A percentile compares a stretch with the other conserved stretches of the same genome.
Conservation (phyloP, 2,113 vertebrate genomes). For the Ondatra zibethicus region DNA sequence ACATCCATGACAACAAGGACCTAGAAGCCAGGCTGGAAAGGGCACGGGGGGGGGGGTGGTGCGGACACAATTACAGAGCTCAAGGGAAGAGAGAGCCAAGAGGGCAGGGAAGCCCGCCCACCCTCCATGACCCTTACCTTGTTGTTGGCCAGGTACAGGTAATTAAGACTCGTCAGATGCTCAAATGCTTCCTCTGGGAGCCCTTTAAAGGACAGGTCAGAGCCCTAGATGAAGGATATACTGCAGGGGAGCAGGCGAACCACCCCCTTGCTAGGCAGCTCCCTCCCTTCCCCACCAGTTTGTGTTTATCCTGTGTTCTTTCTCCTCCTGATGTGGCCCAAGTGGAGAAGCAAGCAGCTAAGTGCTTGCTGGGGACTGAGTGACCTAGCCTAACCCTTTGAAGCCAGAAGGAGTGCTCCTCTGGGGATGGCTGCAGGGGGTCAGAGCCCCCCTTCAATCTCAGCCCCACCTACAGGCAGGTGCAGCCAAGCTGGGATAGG, state of each 20-base stretch:
- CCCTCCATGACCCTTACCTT: slow-evolving; percentile 89
- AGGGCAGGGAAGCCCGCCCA: neutral
- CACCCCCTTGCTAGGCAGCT: neutral
- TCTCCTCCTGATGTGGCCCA: neutral
- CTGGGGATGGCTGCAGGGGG: neutral
- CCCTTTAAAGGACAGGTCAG: slow-evolving; percentile 87
- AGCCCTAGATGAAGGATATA: slow-evolving; percentile 69
- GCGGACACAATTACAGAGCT: neutral
- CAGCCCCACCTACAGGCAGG: neutral
- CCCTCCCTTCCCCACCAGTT: neutral
- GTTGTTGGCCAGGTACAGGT: slow-evolving; percentile 98
- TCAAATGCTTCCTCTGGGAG: slow-evolving; percentile 96
- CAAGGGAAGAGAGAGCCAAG: neutral
- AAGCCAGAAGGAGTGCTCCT: neutral
- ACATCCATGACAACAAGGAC: neutral
- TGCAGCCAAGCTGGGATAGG: neutral
- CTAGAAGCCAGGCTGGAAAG: neutral
- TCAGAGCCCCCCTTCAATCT: neutral
- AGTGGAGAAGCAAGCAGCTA: neutral
- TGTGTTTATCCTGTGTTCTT: neutral
- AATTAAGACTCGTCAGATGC: slow-evolving; percentile 94
- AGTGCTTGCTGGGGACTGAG: neutral
- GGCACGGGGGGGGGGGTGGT: neutral
- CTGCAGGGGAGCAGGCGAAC: slow-evolving; percentile 21
- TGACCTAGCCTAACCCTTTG: neutral